These are phyloP conservation scores for Loris lydekkerianus DNA, from an alignment of 2,797 vertebrate genomes.

Conservation along the genomic window DNA sequence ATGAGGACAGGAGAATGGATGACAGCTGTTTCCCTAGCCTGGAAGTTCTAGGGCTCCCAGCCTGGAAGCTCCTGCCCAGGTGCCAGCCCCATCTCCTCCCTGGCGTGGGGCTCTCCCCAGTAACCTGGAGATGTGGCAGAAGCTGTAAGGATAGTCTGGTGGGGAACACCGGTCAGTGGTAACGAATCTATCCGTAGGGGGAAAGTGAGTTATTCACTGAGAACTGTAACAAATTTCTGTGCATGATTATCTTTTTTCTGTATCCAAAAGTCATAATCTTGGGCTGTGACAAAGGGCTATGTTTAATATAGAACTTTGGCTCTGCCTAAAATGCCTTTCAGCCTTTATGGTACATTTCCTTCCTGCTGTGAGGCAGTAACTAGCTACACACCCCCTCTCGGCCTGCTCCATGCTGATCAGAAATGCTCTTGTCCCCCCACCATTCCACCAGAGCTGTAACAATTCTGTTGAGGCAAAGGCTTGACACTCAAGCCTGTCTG, in stretches of 20 bases:
- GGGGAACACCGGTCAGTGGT: background rate
- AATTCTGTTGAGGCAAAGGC: background rate
- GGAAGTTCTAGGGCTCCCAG: background rate
- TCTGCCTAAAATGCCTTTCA: slow-evolving; percentile 35
- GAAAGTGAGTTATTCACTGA: background rate
- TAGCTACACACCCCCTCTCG: background rate
- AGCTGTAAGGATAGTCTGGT: background rate
- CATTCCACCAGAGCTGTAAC: background rate
- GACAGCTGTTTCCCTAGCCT: too few species aligned
- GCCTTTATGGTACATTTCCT: slow-evolving; percentile 35
- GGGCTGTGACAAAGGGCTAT: background rate
- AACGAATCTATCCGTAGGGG: background rate
- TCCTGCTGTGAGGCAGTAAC: background rate
- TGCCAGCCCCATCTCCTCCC: background rate
- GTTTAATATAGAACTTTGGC: slow-evolving; percentile 44
- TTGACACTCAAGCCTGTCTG: background rate
- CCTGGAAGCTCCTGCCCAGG: background rate
- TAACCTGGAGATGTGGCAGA: background rate
- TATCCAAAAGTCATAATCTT: slow-evolving; percentile 1
- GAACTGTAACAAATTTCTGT: background rate
- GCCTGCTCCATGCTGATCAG: background rate
- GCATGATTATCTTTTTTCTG: slow-evolving; percentile 40
- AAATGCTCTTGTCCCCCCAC: background rate
- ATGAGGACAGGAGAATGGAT: background rate
- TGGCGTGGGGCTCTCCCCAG: background rate